Evolutionary conservation across 92 coral and sea anemone genomes (phyloP), one percentile per base, ranked within the genome.

Genomic region (Paramuricea clavata): DNA sequence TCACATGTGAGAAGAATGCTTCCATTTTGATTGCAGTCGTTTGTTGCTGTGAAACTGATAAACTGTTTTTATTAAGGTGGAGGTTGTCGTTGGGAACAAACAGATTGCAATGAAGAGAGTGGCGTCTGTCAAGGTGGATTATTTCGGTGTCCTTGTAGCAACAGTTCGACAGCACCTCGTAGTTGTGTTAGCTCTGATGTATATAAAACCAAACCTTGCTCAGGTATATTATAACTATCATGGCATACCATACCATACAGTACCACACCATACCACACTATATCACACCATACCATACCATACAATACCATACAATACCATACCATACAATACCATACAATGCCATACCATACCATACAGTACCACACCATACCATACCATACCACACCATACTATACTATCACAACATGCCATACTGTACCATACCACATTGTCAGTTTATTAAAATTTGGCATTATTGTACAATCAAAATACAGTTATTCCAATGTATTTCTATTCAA

Each of bases 71-170:
- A n/a, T 44, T 5, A 39, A 73, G 79, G 79, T 42, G 54, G 54
- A 73, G 79, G 79, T 16, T 73, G 79, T 52, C 12, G 54, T 6
- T 73, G 57, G 59, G 59, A 73, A 73, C 28, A 36, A 5, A 21
- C 57, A 52, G 31, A 73, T 12, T 73, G 79, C 59, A 33, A 73
- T 73, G 59, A n/a, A 21, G 62, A 54, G 1, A 27, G 56, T 39
- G 79, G 79, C 41, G 26, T 73, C 32, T 73, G 79, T 44, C 26
- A 23, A 73, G 60, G 57, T 19, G 79, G 32, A 42, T 6, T n/a
- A 25, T 42, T 73, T 23, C 79, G 60, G 28, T 73, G 79, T 42
- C 79, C 79, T 73, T 73, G 60, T 59, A 42, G 54, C n/a, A 16
- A 42, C 17, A 23, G 19, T 42, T 26, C 19, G 8, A 23, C 54